A percentile compares a stretch with the other conserved stretches of the same genome.
These are phyloP conservation scores for Regulus satrapa DNA, from an alignment of 2,113 vertebrate genomes.

Conservation along the genomic window DNA sequence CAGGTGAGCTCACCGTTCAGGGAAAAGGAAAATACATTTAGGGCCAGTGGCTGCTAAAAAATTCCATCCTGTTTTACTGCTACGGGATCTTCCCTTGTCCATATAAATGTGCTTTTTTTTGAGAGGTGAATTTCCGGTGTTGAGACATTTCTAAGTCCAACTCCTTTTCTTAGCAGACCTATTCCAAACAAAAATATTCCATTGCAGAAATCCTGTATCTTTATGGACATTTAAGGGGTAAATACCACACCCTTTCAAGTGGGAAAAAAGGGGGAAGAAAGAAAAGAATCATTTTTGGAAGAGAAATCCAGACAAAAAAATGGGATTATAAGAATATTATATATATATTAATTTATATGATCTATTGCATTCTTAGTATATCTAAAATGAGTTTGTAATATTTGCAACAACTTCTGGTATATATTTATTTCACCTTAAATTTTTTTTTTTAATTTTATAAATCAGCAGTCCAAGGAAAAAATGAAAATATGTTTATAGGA, in stretches of 20 bases:
- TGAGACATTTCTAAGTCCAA: not conserved
- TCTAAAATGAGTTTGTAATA: not conserved
- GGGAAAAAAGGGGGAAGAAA: fast-evolving
- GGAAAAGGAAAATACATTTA: not conserved
- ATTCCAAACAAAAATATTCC: not conserved
- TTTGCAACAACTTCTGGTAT: not conserved
- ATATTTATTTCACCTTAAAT: not conserved
- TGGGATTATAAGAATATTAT: not conserved
- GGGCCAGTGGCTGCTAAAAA: not conserved
- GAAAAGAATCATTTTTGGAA: not conserved
- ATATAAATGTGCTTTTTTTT: not conserved
- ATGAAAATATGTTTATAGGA: not conserved
- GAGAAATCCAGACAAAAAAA: not conserved
- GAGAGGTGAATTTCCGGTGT: not conserved
- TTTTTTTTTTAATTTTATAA: not conserved
- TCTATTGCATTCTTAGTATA: not conserved
- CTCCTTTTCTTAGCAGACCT: not conserved
- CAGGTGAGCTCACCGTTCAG: not conserved
- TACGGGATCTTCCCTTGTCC: not conserved
- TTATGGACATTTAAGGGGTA: not conserved
- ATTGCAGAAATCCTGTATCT: not conserved
- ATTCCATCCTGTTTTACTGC: not conserved
- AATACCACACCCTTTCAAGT: not conserved
- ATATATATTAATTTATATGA: no score
- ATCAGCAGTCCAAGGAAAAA: not conserved